Base-by-base conservation (phyloP, 2,113 vertebrate genomes). In the Nannobrachium achirus region DNA sequence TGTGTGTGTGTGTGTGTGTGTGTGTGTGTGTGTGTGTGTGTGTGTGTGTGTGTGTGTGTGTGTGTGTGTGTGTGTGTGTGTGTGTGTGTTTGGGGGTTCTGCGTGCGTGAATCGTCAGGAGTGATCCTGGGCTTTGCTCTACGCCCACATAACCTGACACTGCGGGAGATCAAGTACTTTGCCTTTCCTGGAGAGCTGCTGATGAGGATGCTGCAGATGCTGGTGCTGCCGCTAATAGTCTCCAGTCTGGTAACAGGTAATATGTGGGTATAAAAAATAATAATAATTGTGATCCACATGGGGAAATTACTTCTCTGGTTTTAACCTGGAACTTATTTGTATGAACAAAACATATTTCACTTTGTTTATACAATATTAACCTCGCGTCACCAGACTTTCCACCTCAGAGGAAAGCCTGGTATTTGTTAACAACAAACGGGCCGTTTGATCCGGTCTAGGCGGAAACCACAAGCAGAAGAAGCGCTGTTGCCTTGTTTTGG, bases 201-300 rank as follows among this genome's bases (percentile, higher is more conserved):
- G n/a, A 99, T 99, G 97, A 93, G 98, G 44, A 97, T 99, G 97
- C 84, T 99, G 8, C 94, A 97, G 90, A 99, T 98, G 98, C 68
- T 98, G 79, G 97, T 99, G 48, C 86, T 99, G 39, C 97, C 97
- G 0, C 95, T 99, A 52, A 98, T 99, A 10, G 89, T 99, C 71
- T 99, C 98, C 76, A 98, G 97, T 85, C 90, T 99, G 62, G 93
- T 99, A 76, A 98, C 96, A 93, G 98, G 98, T 99, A 76, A 98
- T 96, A 93, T 97, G 98, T 98, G 15, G 16, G 3, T 33, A 33
- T 1, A 33, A 33, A 33, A 33, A 1, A 33, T 33, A 2, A 33
- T 4, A 1, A 33, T 33, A 33, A n/a, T n/a, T n/a, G n/a, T n/a
- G n/a, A n/a, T n/a, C n/a, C n/a, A n/a, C n/a, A n/a, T n/a, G n/a